Evolutionary conservation across 2,113 vertebrate genomes (phyloP).

Genomic region (Spheniscus mendiculus): DNA sequence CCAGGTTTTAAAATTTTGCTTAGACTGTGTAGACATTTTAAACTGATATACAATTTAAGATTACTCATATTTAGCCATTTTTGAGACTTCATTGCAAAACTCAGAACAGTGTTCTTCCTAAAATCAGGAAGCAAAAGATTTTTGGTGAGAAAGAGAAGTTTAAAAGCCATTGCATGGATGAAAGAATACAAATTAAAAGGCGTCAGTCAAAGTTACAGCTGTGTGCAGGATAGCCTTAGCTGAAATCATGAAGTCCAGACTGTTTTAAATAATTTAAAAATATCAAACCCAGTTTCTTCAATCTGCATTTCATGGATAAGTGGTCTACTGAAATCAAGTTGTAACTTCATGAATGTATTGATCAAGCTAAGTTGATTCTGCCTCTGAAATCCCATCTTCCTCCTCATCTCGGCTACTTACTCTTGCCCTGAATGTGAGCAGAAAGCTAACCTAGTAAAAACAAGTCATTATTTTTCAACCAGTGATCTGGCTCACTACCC

Average conservation of each 20-base stretch:
- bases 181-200: slow-evolving; percentile 3
- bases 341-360: not conserved
- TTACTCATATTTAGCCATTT: not conserved
- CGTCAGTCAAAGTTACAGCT: not conserved
- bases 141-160: not conserved
- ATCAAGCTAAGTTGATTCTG: not conserved
- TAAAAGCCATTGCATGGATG: not conserved
- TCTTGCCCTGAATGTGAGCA: not conserved
- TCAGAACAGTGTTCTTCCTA: not conserved
- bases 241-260: not conserved
- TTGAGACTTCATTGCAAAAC: not conserved
- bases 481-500: not conserved
- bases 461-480: not conserved
- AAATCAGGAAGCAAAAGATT: not conserved
- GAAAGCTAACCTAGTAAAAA: not conserved
- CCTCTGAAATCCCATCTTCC: not conserved
- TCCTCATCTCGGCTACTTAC: not conserved
- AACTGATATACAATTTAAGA: not conserved
- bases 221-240: not conserved
- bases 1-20: not conserved
- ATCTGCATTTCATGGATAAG: not conserved
- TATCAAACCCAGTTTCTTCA: not conserved
- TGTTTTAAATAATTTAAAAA: not conserved
- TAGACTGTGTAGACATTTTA: not conserved
- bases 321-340: not conserved